Conservation (phyloP, 1,140 invertebrate genomes). For the Drosophila eugracilis region DNA sequence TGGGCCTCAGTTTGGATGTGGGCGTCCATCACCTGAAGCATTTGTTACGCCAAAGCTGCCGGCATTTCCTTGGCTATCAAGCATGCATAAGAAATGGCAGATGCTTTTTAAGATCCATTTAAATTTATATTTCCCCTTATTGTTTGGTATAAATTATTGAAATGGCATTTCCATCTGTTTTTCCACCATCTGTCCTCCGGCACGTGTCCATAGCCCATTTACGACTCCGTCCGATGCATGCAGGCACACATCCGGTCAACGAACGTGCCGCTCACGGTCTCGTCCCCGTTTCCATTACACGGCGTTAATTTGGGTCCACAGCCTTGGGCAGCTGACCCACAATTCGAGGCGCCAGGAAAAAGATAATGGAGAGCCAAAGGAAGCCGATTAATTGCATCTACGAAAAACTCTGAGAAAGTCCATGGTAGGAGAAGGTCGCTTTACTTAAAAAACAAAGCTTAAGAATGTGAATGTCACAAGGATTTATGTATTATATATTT, state of each 20-base stretch:
- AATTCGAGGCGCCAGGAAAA: conserved; percentile 13
- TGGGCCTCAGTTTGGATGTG: conserved; percentile 29
- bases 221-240: conserved; percentile 44
- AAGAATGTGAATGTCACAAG: too few relatives aligned
- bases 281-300: conserved; percentile 11
- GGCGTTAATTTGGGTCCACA: conserved; percentile 52
- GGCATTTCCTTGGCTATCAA: conserved; percentile 42
- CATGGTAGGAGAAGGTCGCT: not conserved
- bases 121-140: conserved; percentile 33
- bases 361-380: conserved; percentile 7
- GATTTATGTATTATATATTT: too few relatives aligned
- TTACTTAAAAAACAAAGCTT: not conserved
- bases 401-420: not conserved
- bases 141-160: conserved; percentile 55
- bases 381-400: conserved; percentile 15
- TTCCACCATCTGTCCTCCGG: conserved; percentile 17
- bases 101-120: conserved; percentile 57
- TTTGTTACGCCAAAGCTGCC: conserved; percentile 3
- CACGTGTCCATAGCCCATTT: conserved; percentile 28
- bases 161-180: conserved; percentile 41
- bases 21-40: conserved; percentile 27
- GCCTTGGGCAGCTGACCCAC: conserved; percentile 38
- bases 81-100: conserved; percentile 50
- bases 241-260: conserved; percentile 64
- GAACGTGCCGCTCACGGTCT: conserved; percentile 40